phyloP scores from a whole-genome alignment of 2,888 invertebrate genomes.

The Aleiodes alternator region DNA sequence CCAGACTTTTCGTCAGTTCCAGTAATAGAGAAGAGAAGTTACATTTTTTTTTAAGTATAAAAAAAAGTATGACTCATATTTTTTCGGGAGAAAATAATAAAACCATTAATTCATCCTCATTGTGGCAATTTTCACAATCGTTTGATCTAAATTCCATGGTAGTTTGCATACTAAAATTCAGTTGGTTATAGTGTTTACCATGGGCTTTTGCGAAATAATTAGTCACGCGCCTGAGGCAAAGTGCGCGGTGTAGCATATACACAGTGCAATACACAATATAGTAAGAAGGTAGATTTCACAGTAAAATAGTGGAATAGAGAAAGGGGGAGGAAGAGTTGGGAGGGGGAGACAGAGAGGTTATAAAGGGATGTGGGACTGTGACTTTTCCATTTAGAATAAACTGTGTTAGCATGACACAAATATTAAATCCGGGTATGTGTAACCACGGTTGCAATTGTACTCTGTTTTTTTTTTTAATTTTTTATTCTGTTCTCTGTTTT shows the following conservation, averaged over 20 bases:
- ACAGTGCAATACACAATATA: slow-evolving; percentile 26
- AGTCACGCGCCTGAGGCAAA: slow-evolving; percentile 29
- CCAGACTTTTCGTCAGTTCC: slow-evolving; percentile 22
- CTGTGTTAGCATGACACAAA: slow-evolving; percentile 58
- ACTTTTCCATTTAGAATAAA: slow-evolving; percentile 55
- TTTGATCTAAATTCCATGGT: slow-evolving; percentile 1
- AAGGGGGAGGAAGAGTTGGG: slow-evolving; percentile 56
- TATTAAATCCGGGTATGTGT: slow-evolving; percentile 58
- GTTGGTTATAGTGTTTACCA: slow-evolving; percentile 32
- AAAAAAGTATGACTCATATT: slow-evolving; percentile 30
- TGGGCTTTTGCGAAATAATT: slow-evolving; percentile 39
- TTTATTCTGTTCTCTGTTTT: background rate
- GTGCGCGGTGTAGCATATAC: slow-evolving; percentile 28
- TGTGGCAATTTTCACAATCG: background rate
- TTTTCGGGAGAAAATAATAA: slow-evolving; percentile 27
- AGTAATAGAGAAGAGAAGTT: slow-evolving; percentile 14
- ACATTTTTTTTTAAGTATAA: background rate
- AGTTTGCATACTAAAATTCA: slow-evolving; percentile 17
- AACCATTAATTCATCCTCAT: background rate
- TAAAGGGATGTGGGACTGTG: slow-evolving; percentile 47
- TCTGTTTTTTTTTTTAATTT: slow-evolving; percentile 8
- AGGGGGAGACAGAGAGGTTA: slow-evolving; percentile 56
- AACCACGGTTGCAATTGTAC: slow-evolving; percentile 40
- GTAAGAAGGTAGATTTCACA: slow-evolving; percentile 30
- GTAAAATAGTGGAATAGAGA: slow-evolving; percentile 34